Base-by-base conservation (phyloP, 2,113 vertebrate species). In the Myiozetetes cayanensis region DNA sequence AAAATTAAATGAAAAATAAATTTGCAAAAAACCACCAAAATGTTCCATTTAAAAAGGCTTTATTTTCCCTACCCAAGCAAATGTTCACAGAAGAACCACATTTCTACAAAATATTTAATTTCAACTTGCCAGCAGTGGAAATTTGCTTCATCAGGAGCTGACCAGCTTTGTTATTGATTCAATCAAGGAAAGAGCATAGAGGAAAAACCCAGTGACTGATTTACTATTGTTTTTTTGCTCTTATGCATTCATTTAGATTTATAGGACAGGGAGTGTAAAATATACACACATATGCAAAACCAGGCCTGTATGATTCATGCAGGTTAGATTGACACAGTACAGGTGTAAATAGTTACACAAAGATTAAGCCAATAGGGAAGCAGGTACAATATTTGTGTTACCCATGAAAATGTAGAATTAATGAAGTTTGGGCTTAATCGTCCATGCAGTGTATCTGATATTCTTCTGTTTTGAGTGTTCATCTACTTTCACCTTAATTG, bases 361-460 rank as follows among this genome's bases (percentile, higher is more conserved):
- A 87, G 14, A 58, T 18, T 21, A 77, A 79, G n/a, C 33, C 25
- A 43, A 25, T 39, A 83, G 33, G 35, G 52, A 91, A 82, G 27
- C 63, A 87, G 17, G 59, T 52, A 68, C 44, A 89, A 89, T 79
- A 83, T 91, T 91, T 96, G 33, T 66, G 31, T 65, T 91, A 55
- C 43, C 49, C 23, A 30, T 72, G 44, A 73, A 73, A 92, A 73
- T 47, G 21, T 39, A 43, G 52, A 50, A 83, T 88, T 90, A 7
- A 18, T 85, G 59, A 50, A 70, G 90, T 93, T 96, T 77, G 58
- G 6, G 43, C 91, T 96, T 95, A 96, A 85, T 94, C 52, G 37
- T 80, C 66, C 39, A 28, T 90, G 46, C 24, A 28, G 22, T 90
- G 2, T 85, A 58, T 73, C 47, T 82, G 39, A 27, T 80, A 71